phyloP scores from a whole-genome alignment of 1,140 invertebrate species.

The Aphis gossypii region DNA sequence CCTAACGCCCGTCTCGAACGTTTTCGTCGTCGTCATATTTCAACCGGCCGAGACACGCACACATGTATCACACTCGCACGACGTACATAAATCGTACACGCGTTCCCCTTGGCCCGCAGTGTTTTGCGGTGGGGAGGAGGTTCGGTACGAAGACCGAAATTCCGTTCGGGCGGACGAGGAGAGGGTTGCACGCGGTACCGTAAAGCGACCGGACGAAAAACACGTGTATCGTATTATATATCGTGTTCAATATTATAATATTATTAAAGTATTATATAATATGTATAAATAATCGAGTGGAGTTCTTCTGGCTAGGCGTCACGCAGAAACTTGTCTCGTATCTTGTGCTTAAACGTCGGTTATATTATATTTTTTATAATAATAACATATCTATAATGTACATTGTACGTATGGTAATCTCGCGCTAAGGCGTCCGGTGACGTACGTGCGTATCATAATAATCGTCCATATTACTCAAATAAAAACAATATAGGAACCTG shows the following conservation, averaged over 20 bases:
- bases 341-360: not conserved
- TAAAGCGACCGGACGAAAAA: not conserved
- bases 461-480: not conserved
- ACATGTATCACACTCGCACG: not conserved
- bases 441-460: not conserved
- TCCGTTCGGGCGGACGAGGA: not conserved
- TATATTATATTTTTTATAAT: not conserved
- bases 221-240: constrained; percentile 45
- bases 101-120: not conserved
- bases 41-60: not conserved
- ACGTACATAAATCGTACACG: not conserved
- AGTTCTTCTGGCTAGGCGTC: not conserved
- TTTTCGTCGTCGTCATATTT: constrained; percentile 12
- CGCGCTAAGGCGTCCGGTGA: not conserved
- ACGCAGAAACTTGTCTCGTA: not conserved
- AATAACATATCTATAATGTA: not conserved
- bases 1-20: not conserved
- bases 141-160: not conserved
- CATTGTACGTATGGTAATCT: not conserved
- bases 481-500: not conserved
- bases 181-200: not conserved
- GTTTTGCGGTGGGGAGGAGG: too few relatives aligned
- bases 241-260: not conserved
- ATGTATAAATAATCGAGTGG: not conserved
- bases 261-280: not conserved